phyloP scores from a whole-genome alignment of 2,113 vertebrate species.

The Leptobrachium leishanense region DNA sequence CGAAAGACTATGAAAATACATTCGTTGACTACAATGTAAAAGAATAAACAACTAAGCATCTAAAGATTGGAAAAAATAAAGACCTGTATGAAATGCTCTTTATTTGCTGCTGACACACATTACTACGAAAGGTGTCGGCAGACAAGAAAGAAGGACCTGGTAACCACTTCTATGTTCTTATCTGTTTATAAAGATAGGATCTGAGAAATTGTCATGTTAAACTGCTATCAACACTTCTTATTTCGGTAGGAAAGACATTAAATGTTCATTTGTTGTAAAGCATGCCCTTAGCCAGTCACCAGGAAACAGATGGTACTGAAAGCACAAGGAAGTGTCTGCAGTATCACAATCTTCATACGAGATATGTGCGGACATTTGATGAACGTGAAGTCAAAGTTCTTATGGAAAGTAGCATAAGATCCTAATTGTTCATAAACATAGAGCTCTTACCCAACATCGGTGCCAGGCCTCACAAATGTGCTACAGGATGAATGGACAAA shows the following conservation, averaged over 20 bases:
- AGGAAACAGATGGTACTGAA: slow-evolving; percentile 8
- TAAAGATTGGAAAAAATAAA: no score
- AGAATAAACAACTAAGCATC: no score
- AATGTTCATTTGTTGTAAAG: background rate
- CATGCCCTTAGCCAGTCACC: background rate
- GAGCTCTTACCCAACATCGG: no score
- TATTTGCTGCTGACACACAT: no score
- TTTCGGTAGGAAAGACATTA: background rate
- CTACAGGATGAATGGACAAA: no score
- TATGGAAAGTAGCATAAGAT: no score
- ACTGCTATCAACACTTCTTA: background rate
- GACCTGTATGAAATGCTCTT: no score
- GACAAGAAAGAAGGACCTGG: background rate
- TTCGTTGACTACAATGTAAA: no score
- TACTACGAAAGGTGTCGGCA: background rate
- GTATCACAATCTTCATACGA: background rate
- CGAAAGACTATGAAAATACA: no score
- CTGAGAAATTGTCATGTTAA: slow-evolving; percentile 1
- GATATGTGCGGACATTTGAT: background rate
- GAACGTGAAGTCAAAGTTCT: no score
- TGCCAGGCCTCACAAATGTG: no score
- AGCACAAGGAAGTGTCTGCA: background rate
- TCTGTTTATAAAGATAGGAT: slow-evolving; percentile 12
- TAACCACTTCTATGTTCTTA: background rate
- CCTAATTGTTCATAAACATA: no score